Conservation (phyloP, 2,888 invertebrate genomes). For the Tupiocoris notatus region DNA sequence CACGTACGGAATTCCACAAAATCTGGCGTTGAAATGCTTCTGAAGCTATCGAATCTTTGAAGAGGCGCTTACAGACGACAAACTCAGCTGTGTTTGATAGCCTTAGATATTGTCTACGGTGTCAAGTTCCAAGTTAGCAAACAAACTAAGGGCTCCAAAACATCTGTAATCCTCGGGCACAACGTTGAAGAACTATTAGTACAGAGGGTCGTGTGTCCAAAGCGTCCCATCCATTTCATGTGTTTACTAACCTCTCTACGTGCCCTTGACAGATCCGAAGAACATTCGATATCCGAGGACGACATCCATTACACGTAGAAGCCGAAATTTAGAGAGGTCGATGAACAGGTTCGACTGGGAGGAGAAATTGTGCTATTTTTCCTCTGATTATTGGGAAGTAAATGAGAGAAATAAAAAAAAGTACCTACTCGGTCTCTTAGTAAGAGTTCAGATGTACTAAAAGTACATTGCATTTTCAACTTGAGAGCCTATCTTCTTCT, state of each 20-base stretch:
- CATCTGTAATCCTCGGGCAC: constrained; percentile 27
- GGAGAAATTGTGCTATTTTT: too few species aligned
- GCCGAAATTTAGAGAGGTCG: neutral
- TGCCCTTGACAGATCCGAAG: neutral
- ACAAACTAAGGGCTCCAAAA: constrained; percentile 23
- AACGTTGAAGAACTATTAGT: constrained; percentile 30
- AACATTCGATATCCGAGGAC: neutral
- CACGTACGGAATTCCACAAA: too few species aligned
- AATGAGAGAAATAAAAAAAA: too few species aligned
- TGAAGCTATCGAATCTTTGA: neutral
- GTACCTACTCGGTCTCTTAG: too few species aligned
- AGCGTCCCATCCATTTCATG: constrained; percentile 15
- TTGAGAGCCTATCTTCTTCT: too few species aligned
- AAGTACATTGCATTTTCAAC: too few species aligned
- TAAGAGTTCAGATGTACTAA: too few species aligned
- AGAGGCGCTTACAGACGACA: neutral
- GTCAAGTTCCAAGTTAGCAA: constrained; percentile 16
- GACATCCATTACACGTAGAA: neutral
- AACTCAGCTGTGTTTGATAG: constrained; percentile 28
- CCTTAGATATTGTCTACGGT: neutral
- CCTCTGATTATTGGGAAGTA: too few species aligned
- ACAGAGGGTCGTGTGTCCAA: constrained; percentile 21
- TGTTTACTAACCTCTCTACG: neutral
- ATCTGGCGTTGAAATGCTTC: too few species aligned
- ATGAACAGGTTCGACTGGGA: too few species aligned